phyloP scores from a whole-genome alignment of 2,113 vertebrate species.

The Scopus umbretta region DNA sequence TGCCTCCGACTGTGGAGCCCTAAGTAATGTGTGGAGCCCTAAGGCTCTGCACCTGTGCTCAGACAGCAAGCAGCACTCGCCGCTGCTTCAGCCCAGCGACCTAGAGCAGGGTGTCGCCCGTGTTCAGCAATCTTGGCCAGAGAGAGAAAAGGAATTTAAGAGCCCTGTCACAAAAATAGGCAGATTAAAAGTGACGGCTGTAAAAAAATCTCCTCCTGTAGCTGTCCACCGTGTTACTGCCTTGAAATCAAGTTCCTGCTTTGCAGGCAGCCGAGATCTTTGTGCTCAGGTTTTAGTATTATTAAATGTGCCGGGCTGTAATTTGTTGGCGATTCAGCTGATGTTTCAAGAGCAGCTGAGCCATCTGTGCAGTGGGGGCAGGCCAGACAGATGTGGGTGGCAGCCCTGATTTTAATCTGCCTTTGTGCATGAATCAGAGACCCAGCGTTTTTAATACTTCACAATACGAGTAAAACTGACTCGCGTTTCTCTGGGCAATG shows the following conservation, averaged over 20 bases:
- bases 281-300: background rate
- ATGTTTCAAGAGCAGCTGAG: background rate
- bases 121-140: background rate
- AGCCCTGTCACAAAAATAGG: background rate
- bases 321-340: background rate
- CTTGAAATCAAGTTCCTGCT: background rate
- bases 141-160: background rate
- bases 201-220: background rate
- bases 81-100: background rate
- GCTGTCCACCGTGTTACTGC: background rate
- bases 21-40: no score
- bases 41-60: background rate
- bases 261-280: background rate
- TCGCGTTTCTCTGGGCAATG: slow-evolving; percentile 34
- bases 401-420: slow-evolving; percentile 40
- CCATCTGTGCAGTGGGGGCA: background rate
- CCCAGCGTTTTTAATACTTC: background rate
- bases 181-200: background rate
- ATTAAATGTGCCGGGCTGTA: background rate
- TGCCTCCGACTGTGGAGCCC: background rate
- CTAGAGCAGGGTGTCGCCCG: background rate
- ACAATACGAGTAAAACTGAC: background rate
- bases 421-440: background rate
- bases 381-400: slow-evolving; percentile 49
- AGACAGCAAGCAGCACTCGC: background rate